Conservation (phyloP, 1,140 invertebrate species). For the Tetramorium alpestre region DNA sequence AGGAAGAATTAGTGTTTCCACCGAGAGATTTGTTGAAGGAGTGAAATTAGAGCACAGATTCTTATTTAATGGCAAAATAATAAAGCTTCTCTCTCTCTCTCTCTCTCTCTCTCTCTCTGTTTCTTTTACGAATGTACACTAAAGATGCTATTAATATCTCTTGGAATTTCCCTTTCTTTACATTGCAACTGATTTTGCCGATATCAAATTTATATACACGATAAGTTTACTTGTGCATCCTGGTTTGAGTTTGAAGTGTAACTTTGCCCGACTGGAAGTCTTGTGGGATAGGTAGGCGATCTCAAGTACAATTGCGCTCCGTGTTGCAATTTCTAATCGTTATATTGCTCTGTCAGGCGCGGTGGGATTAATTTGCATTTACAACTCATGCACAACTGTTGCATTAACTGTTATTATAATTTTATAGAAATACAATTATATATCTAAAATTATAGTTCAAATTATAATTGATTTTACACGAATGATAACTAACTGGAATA, state of each 20-base stretch:
- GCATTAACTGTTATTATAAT: slow-evolving; percentile 24
- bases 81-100: slow-evolving; percentile 6
- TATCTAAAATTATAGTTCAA: not conserved
- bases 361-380: slow-evolving; percentile 27
- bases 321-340: slow-evolving; percentile 24
- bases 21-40: slow-evolving; percentile 43
- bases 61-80: slow-evolving; percentile 56
- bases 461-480: not conserved
- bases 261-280: slow-evolving; percentile 19
- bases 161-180: not conserved
- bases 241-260: slow-evolving; percentile 27
- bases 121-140: not conserved
- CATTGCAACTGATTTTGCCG: not conserved
- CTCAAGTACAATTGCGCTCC: slow-evolving; percentile 14
- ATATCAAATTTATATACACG: not conserved
- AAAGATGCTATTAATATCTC: not conserved
- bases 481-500: not conserved
- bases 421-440: slow-evolving; percentile 6
- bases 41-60: slow-evolving; percentile 51
- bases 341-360: slow-evolving; percentile 19
- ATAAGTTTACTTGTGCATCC: slow-evolving; percentile 7
- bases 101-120: not conserved
- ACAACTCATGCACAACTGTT: slow-evolving; percentile 7
- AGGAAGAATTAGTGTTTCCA: slow-evolving; percentile 51
- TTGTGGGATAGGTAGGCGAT: slow-evolving; percentile 15